Base-by-base conservation (phyloP, 2,797 vertebrate genomes). In the Protosalanx chinensis region DNA sequence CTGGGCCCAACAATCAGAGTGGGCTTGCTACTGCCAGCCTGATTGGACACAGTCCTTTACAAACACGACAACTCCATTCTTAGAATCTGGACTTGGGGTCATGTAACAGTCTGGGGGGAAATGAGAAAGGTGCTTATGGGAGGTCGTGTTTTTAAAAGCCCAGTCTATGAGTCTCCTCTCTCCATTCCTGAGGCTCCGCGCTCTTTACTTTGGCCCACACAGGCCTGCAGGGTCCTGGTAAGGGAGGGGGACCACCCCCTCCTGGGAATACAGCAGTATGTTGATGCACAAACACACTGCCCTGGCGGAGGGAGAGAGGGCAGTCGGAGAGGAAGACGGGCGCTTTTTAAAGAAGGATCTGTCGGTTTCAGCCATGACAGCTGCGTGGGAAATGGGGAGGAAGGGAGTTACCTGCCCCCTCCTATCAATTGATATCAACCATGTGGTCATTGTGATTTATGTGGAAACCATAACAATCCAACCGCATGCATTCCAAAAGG, bases 191-290 rank as follows among this genome's bases (percentile, higher is more conserved):
- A 59, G 63, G 27, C 67, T 82, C 77, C 75, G 85, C 87, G 86
- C 80, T 86, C 88, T 87, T 88, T 90, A 80, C 79, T 87, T 88
- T 89, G 88, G 87, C 85, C 73, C 77, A 61, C 72, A 80, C 80
- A 84, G 77, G 86, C 85, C 85, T 76, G 78, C 77, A 74, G 80
- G 78, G 85, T 85, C 81, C 85, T 76, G 71, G 67, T 81, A 76
- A 70, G 75, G 78, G 82, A 84, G 86, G 86, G 69, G 82, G 75
- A 74, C 64, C 64, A 77, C 79, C 77, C 67, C 27, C 6, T 27
- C 23, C 20, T 60, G 70, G 75, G 78, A 53, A 51, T 81, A 83
- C 74, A 76, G 75, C 67, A 72, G 81, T 27, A 59, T 67, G 57
- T 67, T 18, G 18, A 59, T 32, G 30, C 64, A 72, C 30, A 85